Evolutionary conservation across 2,888 invertebrate species (phyloP).

Genomic region (Arenicola marina): DNA sequence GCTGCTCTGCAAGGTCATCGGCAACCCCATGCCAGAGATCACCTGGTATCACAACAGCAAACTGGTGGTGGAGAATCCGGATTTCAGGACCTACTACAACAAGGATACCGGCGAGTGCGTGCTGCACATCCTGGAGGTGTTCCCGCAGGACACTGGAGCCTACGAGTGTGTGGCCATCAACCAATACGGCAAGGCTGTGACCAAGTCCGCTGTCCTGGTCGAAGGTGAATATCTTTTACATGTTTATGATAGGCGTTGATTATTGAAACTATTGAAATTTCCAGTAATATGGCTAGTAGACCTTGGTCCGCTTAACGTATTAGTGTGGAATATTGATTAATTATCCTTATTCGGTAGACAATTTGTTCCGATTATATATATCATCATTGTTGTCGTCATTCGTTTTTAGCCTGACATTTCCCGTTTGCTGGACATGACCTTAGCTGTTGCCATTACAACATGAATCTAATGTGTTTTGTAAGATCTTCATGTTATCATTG

Average conservation of each 20-base stretch:
- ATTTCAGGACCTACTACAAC: constrained; percentile 52
- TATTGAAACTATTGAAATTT: neutral
- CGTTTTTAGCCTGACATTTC: no score
- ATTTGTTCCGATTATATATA: no score
- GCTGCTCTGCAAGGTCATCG: constrained; percentile 68
- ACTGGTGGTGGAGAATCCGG: constrained; percentile 34
- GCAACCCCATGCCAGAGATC: constrained; percentile 89
- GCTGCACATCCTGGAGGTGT: constrained; percentile 91
- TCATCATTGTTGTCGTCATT: no score
- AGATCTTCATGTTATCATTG: no score
- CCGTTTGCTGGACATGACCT: no score
- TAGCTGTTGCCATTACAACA: neutral
- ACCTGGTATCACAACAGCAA: constrained; percentile 93
- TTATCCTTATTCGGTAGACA: no score
- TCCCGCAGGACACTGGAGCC: constrained; percentile 94
- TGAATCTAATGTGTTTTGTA: neutral
- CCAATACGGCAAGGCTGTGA: constrained; percentile 91
- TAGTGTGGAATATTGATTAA: no score
- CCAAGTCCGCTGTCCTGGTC: constrained; percentile 63
- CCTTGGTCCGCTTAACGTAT: no score
- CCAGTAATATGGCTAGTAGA: no score
- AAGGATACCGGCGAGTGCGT: constrained; percentile 65
- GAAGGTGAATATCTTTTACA: constrained; percentile 35
- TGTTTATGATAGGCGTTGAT: neutral
- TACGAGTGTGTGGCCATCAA: constrained; percentile 96